Percentiles rank a stretch among this genome's conserved stretches.
Conservation (phyloP, 64 coral and sea anemone genomes). For the Montipora efflorescens region DNA sequence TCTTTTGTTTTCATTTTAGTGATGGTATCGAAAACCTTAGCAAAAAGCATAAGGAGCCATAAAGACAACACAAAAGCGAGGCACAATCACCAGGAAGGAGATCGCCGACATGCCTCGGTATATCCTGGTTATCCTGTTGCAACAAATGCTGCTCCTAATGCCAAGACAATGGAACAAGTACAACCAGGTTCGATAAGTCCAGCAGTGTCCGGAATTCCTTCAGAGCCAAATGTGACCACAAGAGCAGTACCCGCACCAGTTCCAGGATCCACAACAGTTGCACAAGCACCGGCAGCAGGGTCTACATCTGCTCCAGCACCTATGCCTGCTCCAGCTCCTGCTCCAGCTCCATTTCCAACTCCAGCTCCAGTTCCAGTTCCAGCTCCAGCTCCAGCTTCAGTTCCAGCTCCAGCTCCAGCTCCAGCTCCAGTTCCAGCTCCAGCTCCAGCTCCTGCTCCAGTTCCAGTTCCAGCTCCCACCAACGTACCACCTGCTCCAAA, state of each 20-base stretch:
- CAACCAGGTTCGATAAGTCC: background rate
- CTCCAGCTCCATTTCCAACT: background rate
- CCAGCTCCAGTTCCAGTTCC: background rate
- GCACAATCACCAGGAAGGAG: constrained; percentile 5
- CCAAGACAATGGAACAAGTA: background rate
- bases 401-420: background rate
- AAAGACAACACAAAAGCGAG: background rate
- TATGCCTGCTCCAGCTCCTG: background rate
- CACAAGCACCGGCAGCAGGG: background rate
- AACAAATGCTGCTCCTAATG: background rate
- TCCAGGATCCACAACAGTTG: background rate
- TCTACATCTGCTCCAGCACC: background rate
- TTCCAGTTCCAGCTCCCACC: background rate
- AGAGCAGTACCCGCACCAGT: constrained; percentile 1
- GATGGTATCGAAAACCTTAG: background rate
- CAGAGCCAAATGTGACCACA: background rate
- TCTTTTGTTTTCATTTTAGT: background rate
- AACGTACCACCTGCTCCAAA: background rate
- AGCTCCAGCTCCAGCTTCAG: background rate
- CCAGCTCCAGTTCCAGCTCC: background rate
- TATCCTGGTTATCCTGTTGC: background rate
- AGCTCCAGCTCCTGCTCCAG: constrained; percentile 22
- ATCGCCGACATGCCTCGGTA: constrained; percentile 10
- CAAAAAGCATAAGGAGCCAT: constrained; percentile 17
- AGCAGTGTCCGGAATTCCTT: background rate